Base-by-base conservation (phyloP, 2,888 invertebrate species). In the Agapetus fuscipes region DNA sequence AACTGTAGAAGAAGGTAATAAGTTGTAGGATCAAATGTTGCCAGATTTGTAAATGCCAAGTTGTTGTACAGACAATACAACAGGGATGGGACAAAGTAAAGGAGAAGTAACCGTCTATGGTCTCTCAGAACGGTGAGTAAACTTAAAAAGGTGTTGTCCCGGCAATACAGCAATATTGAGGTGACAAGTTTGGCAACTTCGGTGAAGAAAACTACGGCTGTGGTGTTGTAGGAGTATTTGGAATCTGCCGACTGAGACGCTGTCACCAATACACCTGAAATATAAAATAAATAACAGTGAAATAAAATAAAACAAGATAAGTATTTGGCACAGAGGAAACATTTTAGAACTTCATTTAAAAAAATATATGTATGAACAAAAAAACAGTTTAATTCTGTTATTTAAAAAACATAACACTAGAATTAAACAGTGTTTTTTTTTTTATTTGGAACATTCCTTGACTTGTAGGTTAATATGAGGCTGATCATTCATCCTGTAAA, bases 31-130 rank as follows among this genome's bases (percentile, higher is more conserved):
- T 95, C 95, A 64, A 91, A 95, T 37, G 78, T 78, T 9, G 88
- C 82, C 52, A 95, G 71, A 67, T 94, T 95, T 35, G 87, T 71
- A 64, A 93, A 95, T 17, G 91, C 80, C 54, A 96, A 72, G 66
- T 95, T 95, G 59, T 96, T 95, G 70, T 95, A 95, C 35, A 94
- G 69, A 54, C 93, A 94, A 59, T 96, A 96, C 37, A 95, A 64
- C 53, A 87, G 74, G 0, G 94, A 85, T 28, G 95, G 95, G 48
- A 95, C 79, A 63, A 93, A 85, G 58, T 96, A 95, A 30, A 89
- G 58, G 38, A 81, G 58, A 50, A 90, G 61, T 30, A 91, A 73
- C 55, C 75, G 72, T 48, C 69, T 72, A 55, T 83, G 75, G 50
- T 72, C 66, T 7, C 59, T 46, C 25, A 80, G 60, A 48, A n/a